Percentiles rank a stretch among this genome's conserved stretches.
phyloP scores from a whole-genome alignment of 2,797 vertebrate species.

The Gallinago stenura region DNA sequence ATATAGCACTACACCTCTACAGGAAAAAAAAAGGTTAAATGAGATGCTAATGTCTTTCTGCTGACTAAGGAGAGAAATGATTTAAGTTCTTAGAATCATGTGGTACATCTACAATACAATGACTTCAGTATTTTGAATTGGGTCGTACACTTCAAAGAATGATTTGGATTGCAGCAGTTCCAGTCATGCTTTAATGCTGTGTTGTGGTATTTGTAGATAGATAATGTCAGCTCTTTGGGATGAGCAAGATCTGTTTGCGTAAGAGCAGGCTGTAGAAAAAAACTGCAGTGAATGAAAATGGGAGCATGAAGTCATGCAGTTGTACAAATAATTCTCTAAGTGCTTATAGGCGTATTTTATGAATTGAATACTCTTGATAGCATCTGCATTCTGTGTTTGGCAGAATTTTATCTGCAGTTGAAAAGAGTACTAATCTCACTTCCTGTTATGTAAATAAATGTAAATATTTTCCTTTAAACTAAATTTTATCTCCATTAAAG shows the following conservation, averaged over 20 bases:
- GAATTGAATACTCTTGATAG: background rate
- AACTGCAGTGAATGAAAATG: background rate
- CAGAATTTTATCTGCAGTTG: background rate
- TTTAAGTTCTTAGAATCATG: background rate
- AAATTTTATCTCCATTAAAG: background rate
- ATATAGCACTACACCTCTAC: background rate
- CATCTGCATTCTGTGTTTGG: background rate
- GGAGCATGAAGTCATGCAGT: background rate
- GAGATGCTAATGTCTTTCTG: background rate
- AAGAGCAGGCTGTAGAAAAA: background rate
- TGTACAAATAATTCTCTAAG: background rate
- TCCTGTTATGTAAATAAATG: background rate
- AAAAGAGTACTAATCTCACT: background rate
- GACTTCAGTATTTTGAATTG: background rate
- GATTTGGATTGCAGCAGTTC: background rate
- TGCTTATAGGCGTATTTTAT: background rate
- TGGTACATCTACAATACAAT: background rate
- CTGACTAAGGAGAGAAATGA: background rate
- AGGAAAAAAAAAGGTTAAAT: background rate
- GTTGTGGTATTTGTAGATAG: background rate
- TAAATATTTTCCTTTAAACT: background rate
- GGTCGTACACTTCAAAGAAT: background rate
- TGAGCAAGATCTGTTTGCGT: background rate
- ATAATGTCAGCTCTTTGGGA: background rate
- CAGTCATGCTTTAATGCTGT: background rate